phyloP scores from a whole-genome alignment of 2,797 vertebrate genomes.

The Melanotaenia maccullochi region DNA sequence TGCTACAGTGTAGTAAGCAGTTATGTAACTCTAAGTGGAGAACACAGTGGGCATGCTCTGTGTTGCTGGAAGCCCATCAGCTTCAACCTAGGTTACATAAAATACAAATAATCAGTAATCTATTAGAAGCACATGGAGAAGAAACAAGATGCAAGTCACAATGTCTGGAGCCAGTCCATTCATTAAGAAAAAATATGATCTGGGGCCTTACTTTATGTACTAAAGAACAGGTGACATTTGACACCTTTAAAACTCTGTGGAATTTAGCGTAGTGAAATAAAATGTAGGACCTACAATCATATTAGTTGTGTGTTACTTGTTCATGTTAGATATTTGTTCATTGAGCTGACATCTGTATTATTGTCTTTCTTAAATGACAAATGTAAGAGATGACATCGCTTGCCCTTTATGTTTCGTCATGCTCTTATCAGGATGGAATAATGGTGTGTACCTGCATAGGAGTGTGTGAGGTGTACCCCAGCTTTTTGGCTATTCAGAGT shows the following conservation, averaged over 20 bases:
- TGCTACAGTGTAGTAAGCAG: constrained; percentile 50
- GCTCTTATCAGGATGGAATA: constrained; percentile 22
- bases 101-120: constrained; percentile 50
- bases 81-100: constrained; percentile 58
- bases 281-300: constrained; percentile 38
- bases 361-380: constrained; percentile 36
- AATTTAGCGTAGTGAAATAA: constrained; percentile 38
- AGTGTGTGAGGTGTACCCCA: constrained; percentile 31
- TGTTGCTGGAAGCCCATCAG: constrained; percentile 34
- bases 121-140: constrained; percentile 48
- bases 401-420: constrained; percentile 32
- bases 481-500: constrained; percentile 38
- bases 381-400: constrained; percentile 36
- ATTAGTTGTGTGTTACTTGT: constrained; percentile 35
- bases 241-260: constrained; percentile 43
- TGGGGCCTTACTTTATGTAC: constrained; percentile 48
- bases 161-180: constrained; percentile 29
- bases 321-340: constrained; percentile 23
- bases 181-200: constrained; percentile 15
- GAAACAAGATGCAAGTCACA: constrained; percentile 22
- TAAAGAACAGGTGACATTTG: constrained; percentile 39
- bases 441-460: constrained; percentile 20
- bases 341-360: constrained; percentile 24
- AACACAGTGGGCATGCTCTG: constrained; percentile 50
- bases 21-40: constrained; percentile 58